Evolutionary conservation across 2,888 invertebrate species (phyloP).

Genomic region (Molanna angustata): DNA sequence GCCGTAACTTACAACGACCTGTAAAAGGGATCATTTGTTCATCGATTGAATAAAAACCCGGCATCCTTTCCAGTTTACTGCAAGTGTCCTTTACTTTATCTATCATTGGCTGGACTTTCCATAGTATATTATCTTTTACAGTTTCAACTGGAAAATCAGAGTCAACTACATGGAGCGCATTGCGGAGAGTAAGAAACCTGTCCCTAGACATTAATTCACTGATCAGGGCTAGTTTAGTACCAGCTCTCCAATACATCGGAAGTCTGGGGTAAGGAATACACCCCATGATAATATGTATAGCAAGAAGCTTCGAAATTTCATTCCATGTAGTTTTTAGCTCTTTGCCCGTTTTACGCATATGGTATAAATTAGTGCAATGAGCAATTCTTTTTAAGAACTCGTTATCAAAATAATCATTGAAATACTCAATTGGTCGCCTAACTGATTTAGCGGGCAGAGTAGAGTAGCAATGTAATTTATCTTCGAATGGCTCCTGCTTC

Average conservation of each 20-base stretch:
- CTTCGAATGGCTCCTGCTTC: background rate
- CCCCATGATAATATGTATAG: constrained; percentile 3
- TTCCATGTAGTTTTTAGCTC: background rate
- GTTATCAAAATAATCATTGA: constrained; percentile 2
- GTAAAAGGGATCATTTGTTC: constrained; percentile 11
- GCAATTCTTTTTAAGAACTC: background rate
- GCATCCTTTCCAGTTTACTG: background rate
- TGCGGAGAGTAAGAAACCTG: background rate
- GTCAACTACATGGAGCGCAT: background rate
- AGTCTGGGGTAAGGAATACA: constrained; percentile 1
- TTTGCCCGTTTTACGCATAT: background rate
- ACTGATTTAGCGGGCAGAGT: background rate
- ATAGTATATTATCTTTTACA: background rate
- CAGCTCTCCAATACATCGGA: background rate
- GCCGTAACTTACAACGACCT: constrained; percentile 6
- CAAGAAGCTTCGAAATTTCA: background rate
- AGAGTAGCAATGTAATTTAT: background rate
- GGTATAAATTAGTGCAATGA: background rate
- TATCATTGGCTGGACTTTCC: constrained; percentile 3
- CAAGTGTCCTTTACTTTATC: background rate
- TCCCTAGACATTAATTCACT: background rate
- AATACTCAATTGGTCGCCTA: background rate
- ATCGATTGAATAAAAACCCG: constrained; percentile 6
- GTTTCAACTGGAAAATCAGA: background rate
- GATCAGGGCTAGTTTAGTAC: background rate